Evolutionary conservation across 2,888 invertebrate genomes (phyloP).

Genomic region (Phaedon cochleariae): DNA sequence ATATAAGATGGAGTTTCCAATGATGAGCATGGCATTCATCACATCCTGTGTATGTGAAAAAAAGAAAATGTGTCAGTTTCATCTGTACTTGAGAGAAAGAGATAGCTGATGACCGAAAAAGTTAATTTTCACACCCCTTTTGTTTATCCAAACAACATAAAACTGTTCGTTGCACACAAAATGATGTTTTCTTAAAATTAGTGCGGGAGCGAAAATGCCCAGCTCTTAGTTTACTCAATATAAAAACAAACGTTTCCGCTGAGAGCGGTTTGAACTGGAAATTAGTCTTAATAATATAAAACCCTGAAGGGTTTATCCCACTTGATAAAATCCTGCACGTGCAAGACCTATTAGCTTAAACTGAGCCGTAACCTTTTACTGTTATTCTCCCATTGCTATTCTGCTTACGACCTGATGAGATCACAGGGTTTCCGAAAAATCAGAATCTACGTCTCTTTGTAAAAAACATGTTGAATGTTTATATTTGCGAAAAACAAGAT

Average conservation of each 20-base stretch:
- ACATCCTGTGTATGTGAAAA: too few relatives aligned
- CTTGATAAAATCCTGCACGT: conserved; percentile 18
- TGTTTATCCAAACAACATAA: too few relatives aligned
- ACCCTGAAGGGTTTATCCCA: conserved; percentile 2
- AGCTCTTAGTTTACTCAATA: neutral
- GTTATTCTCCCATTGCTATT: neutral
- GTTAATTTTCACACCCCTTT: too few relatives aligned
- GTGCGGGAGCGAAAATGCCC: neutral
- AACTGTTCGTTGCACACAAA: neutral
- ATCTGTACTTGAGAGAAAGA: too few relatives aligned
- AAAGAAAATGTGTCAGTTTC: too few relatives aligned
- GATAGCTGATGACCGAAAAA: too few relatives aligned
- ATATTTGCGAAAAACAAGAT: too few relatives aligned
- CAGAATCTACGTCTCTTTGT: too few relatives aligned
- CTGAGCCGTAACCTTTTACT: conserved; percentile 3
- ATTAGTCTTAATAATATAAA: conserved; percentile 14
- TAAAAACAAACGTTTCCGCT: conserved; percentile 3
- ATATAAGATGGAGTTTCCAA: too few relatives aligned
- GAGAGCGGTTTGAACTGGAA: neutral
- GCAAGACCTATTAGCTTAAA: conserved; percentile 13
- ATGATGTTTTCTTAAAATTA: neutral
- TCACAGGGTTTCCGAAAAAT: neutral
- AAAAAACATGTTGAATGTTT: too few relatives aligned
- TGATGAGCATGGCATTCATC: too few relatives aligned
- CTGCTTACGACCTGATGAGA: neutral